Evolutionary conservation across 2,113 vertebrate genomes (phyloP).

Genomic region (Ammodytes marinus): DNA sequence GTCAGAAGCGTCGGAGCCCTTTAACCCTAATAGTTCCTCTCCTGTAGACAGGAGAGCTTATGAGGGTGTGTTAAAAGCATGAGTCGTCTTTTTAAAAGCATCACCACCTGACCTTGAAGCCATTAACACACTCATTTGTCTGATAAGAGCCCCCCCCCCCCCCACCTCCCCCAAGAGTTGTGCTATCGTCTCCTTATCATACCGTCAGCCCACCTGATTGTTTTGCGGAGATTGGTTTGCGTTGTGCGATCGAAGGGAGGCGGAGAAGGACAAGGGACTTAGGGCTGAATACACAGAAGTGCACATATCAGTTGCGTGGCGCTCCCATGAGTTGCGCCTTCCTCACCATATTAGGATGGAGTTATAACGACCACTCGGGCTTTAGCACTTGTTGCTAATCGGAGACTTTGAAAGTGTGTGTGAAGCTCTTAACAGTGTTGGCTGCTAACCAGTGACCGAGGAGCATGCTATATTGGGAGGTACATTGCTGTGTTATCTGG

Average conservation of each 20-base stretch:
- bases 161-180: not conserved
- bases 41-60: constrained; percentile 8
- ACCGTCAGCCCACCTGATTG: constrained; percentile 41
- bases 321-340: constrained; percentile 12
- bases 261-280: constrained; percentile 11
- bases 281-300: constrained; percentile 49
- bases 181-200: constrained; percentile 57
- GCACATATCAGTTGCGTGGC: constrained; percentile 15
- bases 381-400: constrained; percentile 66
- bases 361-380: constrained; percentile 40
- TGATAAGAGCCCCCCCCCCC: constrained; percentile 49
- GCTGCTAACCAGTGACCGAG: constrained; percentile 10
- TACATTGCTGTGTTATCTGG: constrained; percentile 53
- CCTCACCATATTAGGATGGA: constrained; percentile 53
- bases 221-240: constrained; percentile 25
- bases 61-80: constrained; percentile 47
- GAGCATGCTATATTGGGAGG: constrained; percentile 43
- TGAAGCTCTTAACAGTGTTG: constrained; percentile 29
- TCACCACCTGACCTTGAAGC: constrained; percentile 58
- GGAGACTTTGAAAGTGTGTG: constrained; percentile 43
- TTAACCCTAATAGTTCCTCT: constrained; percentile 43
- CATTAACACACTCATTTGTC: constrained; percentile 70
- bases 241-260: constrained; percentile 20
- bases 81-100: constrained; percentile 59
- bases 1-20: constrained; percentile 26